phyloP scores from a whole-genome alignment of 53 echinoderm and acorn worm genomes.

The Temnopleurus reevesii region DNA sequence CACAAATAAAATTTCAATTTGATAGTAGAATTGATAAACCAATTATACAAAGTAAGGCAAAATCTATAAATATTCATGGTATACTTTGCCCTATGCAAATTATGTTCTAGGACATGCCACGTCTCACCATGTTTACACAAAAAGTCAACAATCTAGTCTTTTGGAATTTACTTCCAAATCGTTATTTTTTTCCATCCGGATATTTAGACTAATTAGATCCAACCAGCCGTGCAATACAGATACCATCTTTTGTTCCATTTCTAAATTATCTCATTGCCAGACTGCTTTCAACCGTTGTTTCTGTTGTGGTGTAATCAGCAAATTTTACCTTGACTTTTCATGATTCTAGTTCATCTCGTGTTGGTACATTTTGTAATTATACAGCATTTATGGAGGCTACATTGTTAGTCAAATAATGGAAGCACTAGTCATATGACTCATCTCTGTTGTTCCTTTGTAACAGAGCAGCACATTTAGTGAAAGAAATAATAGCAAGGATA shows the following conservation, averaged over 20 bases:
- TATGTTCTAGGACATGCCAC: slow-evolving; percentile 11
- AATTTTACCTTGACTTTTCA: neutral
- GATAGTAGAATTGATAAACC: too few species aligned
- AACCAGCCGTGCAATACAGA: neutral
- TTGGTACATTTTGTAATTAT: neutral
- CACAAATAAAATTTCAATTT: too few species aligned
- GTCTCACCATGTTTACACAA: neutral
- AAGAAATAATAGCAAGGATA: neutral
- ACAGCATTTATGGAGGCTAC: neutral
- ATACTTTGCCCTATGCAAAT: slow-evolving; percentile 26
- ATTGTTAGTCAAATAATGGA: neutral
- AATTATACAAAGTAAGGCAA: neutral
- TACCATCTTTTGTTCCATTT: neutral
- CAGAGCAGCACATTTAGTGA: neutral
- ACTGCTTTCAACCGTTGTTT: neutral
- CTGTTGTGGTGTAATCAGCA: neutral
- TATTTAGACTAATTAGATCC: neutral
- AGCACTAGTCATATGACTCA: slow-evolving; percentile 43
- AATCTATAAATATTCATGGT: slow-evolving; percentile 15
- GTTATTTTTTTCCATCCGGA: neutral
- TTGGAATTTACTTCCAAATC: neutral
- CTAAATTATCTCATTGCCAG: neutral
- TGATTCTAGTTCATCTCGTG: neutral
- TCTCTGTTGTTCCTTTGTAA: slow-evolving; percentile 19
- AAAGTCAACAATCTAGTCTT: neutral